Evolutionary conservation across 2,113 vertebrate species (phyloP).

Genomic region (Gnathonemus longibarbis): DNA sequence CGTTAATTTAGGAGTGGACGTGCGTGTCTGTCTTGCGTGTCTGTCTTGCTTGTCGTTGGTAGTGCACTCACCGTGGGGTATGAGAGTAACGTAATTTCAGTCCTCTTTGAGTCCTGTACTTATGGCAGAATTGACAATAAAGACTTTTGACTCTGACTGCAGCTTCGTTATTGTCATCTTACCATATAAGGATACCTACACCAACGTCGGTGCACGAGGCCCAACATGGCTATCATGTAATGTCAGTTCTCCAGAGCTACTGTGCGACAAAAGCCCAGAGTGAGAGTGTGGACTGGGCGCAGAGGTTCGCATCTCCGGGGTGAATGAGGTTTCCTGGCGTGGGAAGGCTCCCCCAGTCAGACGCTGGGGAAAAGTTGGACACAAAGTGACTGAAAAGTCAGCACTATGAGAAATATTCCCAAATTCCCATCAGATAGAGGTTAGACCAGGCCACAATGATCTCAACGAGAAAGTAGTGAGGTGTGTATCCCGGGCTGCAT

Average conservation of each 20-base stretch:
- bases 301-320: constrained; percentile 42
- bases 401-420: neutral
- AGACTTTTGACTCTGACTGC: no score
- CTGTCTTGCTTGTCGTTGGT: no score
- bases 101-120: no score
- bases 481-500: neutral
- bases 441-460: neutral
- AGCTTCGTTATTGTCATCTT: no score
- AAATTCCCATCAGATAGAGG: neutral
- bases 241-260: neutral
- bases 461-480: neutral
- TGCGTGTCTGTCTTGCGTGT: neutral
- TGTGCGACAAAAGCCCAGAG: neutral
- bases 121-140: no score
- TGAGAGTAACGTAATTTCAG: no score
- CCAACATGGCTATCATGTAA: neutral
- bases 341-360: neutral
- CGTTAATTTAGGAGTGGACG: neutral
- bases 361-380: neutral
- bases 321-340: neutral
- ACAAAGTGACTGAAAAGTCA: neutral
- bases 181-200: neutral
- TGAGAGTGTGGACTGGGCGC: neutral
- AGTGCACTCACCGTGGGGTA: no score
- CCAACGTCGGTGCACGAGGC: neutral